These are phyloP conservation scores for Amphiura filiformis DNA, from an alignment of 35 echinoderm and acorn worm genomes.

Conservation along the genomic window DNA sequence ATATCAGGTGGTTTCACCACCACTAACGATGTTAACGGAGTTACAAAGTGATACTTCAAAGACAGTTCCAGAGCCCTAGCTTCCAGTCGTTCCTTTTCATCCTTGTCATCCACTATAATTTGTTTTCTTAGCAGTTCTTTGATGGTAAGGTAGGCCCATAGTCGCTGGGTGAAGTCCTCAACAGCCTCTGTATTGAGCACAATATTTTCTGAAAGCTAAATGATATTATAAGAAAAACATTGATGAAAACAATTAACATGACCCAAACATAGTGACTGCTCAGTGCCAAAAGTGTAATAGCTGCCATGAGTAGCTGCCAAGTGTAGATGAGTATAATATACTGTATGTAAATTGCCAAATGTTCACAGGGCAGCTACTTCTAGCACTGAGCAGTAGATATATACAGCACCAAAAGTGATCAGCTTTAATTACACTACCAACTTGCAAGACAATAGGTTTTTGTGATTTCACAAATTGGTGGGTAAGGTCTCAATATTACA, in stretches of 20 bases:
- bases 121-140: slow-evolving; percentile 54
- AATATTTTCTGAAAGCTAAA: not conserved
- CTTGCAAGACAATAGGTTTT: too few relatives aligned
- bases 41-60: slow-evolving; percentile 88
- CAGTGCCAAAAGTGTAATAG: too few relatives aligned
- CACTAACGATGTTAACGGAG: slow-evolving; percentile 79
- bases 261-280: not conserved
- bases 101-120: slow-evolving; percentile 7
- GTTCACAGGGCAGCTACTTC: too few relatives aligned
- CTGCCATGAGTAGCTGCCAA: not conserved
- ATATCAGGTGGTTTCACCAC: slow-evolving; percentile 70
- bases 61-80: slow-evolving; percentile 76
- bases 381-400: too few relatives aligned
- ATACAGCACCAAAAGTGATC: too few relatives aligned
- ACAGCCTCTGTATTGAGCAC: slow-evolving; percentile 35
- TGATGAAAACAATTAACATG: too few relatives aligned
- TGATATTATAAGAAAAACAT: not conserved
- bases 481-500: too few relatives aligned
- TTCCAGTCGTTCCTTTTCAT: slow-evolving; percentile 31
- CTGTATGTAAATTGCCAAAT: too few relatives aligned
- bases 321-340: not conserved
- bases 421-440: too few relatives aligned
- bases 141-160: slow-evolving; percentile 97
- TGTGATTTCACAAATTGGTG: too few relatives aligned
- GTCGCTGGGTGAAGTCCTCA: slow-evolving; percentile 71